Percentiles rank a stretch among this genome's conserved stretches.
phyloP scores from a whole-genome alignment of 2,113 vertebrate genomes.

The Brachyhypopomus gauderio region DNA sequence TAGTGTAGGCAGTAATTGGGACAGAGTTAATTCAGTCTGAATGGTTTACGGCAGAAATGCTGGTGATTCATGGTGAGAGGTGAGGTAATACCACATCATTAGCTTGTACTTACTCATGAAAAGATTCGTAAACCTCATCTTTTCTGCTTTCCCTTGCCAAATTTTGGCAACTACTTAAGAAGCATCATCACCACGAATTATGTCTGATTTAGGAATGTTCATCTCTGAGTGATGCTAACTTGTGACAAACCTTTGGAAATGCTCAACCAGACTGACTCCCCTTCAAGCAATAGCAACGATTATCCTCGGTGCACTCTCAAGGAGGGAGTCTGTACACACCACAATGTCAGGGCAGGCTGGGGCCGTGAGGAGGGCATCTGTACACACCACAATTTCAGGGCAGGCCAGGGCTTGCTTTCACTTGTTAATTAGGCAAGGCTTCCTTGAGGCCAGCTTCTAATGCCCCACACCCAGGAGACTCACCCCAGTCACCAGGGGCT shows the following conservation, averaged over 20 bases:
- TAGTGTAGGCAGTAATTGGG: background rate
- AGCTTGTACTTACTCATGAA: no score
- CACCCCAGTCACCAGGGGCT: background rate
- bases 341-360: background rate
- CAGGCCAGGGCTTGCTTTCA: background rate
- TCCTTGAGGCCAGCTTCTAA: background rate
- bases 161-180: no score
- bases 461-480: conserved; percentile 5
- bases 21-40: background rate
- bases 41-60: background rate
- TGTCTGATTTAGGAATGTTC: no score
- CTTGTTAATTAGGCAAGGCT: conserved; percentile 5
- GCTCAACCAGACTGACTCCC: no score
- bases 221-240: no score
- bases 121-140: no score
- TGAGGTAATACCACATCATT: no score
- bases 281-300: background rate
- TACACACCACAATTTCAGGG: background rate
- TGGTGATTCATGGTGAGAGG: no score
- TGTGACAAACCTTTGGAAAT: no score
- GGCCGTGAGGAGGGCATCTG: background rate
- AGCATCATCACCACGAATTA: no score
- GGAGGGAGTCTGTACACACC: no score
- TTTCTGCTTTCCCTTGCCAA: no score
- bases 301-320: background rate